Evolutionary conservation across 2,888 invertebrate species (phyloP), one percentile per base, ranked within the genome.

Genomic region (Trichopoda pennipes): DNA sequence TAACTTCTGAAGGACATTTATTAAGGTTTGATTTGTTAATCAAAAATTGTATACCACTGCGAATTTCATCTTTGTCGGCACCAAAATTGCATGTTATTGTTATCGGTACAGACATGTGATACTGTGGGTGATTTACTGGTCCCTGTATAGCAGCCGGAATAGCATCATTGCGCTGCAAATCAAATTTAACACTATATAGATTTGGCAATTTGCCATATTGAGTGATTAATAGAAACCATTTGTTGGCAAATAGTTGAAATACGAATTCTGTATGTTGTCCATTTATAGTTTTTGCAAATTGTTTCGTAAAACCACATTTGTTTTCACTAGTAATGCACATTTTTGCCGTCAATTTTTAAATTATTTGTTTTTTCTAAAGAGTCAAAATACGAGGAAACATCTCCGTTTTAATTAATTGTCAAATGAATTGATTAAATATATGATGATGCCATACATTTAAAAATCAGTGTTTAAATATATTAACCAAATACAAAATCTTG

Each of bases 191-290:
- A 1, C 87, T 86, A 66, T 88, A 91, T 0, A 90, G 55, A 44
- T 89, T 90, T 80, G 88, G 87, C 84, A 90, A 72, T 75, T 88
- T 89, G 16, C 87, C 87, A 72, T 89, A 87, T 79, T 91, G 91
- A 0, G 91, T 90, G 47, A 90, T 86, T 10, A 91, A 63, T 35
- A 91, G 76, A 60, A 91, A 85, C 87, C 89, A 89, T 77, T 89
- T 89, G 84, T 90, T 90, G 7, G 85, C 86, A 60, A 91, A 91
- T 17, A 85, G 78, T 3, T 91, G 89, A 19, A 87, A 87, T 1
- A 90, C 90, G 44, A 91, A 89, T 69, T 91, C 89, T 0, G 90
- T 90, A 19, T 32, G 77, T 1, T 80, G 73, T 2, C 86, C 89
- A 78, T 88, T 86, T n/a, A 91, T 86, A 32, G 86, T 84, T 1